phyloP scores from a whole-genome alignment of 2,888 invertebrate species.

The Papilio gigon region DNA sequence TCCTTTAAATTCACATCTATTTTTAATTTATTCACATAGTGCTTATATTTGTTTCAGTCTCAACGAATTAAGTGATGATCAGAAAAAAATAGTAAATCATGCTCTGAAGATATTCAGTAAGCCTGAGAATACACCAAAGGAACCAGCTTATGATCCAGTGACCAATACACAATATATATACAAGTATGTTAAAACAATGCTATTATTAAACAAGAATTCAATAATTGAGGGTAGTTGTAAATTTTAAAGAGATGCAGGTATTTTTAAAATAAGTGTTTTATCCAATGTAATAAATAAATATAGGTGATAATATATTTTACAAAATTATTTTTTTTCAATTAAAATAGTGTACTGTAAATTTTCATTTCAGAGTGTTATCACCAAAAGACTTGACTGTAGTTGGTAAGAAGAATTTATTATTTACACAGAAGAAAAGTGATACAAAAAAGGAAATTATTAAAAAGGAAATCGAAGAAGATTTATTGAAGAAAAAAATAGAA shows the following conservation, averaged over 20 bases:
- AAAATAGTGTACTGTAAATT: too few relatives aligned
- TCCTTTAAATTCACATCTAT: too few relatives aligned
- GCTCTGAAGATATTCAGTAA: conserved; percentile 71
- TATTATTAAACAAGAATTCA: neutral
- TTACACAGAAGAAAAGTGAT: conserved; percentile 53
- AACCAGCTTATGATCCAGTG: conserved; percentile 71
- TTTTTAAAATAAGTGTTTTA: neutral
- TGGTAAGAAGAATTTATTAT: conserved; percentile 65
- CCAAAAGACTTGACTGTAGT: conserved; percentile 71
- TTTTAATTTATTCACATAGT: too few relatives aligned
- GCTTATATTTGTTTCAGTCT: conserved; percentile 57
- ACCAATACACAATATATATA: conserved; percentile 74
- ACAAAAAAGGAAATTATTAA: conserved; percentile 43
- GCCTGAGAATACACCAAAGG: conserved; percentile 62
- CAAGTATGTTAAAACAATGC: conserved; percentile 55
- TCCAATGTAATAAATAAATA: neutral
- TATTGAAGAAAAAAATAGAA: conserved; percentile 42
- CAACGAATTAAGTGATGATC: conserved; percentile 68
- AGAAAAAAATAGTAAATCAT: conserved; percentile 75
- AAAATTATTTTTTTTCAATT: too few relatives aligned
- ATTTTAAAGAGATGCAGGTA: neutral
- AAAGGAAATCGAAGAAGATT: conserved; percentile 28
- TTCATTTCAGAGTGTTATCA: conserved; percentile 64
- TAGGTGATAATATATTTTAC: too few relatives aligned
- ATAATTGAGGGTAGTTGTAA: conserved; percentile 8